Evolutionary conservation across 2,113 vertebrate species (phyloP).

Genomic region (Petrocephalus microphthalmus): DNA sequence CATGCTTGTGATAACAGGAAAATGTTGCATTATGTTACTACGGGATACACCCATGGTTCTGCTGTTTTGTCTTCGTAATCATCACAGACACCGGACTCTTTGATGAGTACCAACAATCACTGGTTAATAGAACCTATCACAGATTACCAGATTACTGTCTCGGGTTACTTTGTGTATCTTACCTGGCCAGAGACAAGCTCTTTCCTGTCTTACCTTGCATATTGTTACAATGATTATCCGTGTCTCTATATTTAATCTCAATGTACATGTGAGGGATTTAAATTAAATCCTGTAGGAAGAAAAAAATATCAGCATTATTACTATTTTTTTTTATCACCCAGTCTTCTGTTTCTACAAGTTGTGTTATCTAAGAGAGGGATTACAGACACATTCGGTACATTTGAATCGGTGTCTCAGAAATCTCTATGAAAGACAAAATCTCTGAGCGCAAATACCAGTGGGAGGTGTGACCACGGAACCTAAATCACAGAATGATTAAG

Average conservation of each 20-base stretch:
- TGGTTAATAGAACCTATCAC: neutral
- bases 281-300: neutral
- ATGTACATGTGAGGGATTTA: slow-evolving; percentile 20
- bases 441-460: neutral
- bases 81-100: neutral
- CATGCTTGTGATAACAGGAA: neutral
- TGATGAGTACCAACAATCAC: neutral
- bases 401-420: slow-evolving; percentile 10
- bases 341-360: slow-evolving; percentile 6
- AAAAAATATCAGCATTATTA: slow-evolving; percentile 11
- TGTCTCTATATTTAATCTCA: neutral
- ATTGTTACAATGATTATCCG: slow-evolving; percentile 14
- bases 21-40: neutral
- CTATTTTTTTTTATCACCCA: neutral
- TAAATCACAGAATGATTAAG: neutral
- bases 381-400: slow-evolving; percentile 11
- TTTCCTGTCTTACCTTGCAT: neutral
- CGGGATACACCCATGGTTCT: neutral
- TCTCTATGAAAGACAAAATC: slow-evolving; percentile 1
- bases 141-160: neutral
- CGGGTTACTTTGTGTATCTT: neutral
- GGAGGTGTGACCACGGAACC: neutral
- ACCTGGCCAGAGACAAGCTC: neutral
- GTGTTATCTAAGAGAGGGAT: slow-evolving; percentile 17
- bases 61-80: neutral